Evolutionary conservation across 2,888 invertebrate genomes (phyloP).

Genomic region (Apamea anceps): DNA sequence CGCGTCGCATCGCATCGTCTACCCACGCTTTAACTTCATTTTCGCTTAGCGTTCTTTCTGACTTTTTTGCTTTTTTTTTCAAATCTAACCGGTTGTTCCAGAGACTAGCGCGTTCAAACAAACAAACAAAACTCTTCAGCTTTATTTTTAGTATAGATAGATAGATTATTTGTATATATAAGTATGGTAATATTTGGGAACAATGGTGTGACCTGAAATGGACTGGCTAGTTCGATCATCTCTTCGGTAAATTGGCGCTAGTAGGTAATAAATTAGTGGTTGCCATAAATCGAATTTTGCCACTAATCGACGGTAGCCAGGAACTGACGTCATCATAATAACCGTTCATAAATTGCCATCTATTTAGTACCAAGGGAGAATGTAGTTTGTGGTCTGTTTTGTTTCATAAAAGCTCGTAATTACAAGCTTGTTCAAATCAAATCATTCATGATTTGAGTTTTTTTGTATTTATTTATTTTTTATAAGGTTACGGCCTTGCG

Average conservation of each 20-base stretch:
- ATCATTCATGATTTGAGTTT: not conserved
- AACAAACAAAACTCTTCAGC: too few relatives aligned
- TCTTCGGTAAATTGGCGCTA: slow-evolving; percentile 46
- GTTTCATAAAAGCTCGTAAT: slow-evolving; percentile 3
- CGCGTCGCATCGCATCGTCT: too few relatives aligned
- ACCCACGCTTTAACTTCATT: too few relatives aligned
- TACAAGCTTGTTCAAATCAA: not conserved
- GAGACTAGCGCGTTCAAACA: too few relatives aligned
- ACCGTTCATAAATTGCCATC: slow-evolving; percentile 40
- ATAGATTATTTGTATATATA: not conserved
- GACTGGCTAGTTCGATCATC: slow-evolving; percentile 49
- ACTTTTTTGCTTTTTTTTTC: too few relatives aligned
- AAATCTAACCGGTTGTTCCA: too few relatives aligned
- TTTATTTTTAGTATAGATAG: too few relatives aligned
- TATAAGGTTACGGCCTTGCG: too few relatives aligned
- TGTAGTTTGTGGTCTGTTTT: slow-evolving; percentile 21
- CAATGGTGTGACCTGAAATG: slow-evolving; percentile 19
- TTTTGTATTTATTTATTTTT: too few relatives aligned
- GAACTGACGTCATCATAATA: slow-evolving; percentile 53
- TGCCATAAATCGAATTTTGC: slow-evolving; percentile 58
- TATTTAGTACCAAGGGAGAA: slow-evolving; percentile 15
- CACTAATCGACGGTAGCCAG: slow-evolving; percentile 47
- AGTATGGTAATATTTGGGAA: slow-evolving; percentile 24
- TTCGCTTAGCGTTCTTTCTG: too few relatives aligned
- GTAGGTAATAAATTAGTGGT: slow-evolving; percentile 49